Percentiles rank a stretch among this genome's conserved stretches.
Evolutionary conservation across 2,113 vertebrate genomes (phyloP).

Genomic region (Otocyon megalotis): DNA sequence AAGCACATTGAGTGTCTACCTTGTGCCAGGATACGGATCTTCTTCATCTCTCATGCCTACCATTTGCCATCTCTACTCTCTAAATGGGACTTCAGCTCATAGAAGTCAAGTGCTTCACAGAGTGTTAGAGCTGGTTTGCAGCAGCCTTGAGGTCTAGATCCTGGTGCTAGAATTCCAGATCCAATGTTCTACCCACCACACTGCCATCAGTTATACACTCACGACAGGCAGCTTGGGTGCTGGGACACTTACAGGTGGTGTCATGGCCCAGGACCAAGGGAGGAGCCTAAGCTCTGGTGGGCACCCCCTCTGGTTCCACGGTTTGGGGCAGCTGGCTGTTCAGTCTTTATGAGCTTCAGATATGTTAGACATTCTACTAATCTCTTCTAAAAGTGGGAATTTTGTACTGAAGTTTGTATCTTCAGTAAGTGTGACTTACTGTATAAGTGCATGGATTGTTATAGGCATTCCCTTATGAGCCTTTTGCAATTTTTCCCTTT

Average conservation of each 20-base stretch:
- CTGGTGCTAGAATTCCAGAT: not conserved
- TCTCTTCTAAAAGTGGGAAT: not conserved
- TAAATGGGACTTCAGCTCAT: not conserved
- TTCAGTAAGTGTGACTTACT: not conserved
- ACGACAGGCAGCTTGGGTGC: fast-evolving
- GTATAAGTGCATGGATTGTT: fast-evolving
- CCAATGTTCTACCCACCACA: fast-evolving
- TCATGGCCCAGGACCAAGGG: not conserved
- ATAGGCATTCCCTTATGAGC: not conserved
- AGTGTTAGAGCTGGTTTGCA: not conserved
- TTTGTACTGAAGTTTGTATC: not conserved
- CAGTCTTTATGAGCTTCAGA: not conserved
- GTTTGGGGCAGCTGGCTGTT: not conserved
- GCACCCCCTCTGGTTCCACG: fast-evolving
- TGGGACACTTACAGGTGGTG: fast-evolving
- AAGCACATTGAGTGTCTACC: not conserved
- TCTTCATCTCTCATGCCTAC: not conserved
- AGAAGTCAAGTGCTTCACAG: not conserved
- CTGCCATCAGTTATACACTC: fast-evolving
- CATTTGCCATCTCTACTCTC: not conserved
- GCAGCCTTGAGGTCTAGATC: not conserved
- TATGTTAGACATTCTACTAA: not conserved
- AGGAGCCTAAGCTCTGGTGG: not conserved
- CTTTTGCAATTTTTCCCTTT: not conserved
- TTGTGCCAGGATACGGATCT: not conserved